Conservation (phyloP, 2,888 invertebrate genomes). For the Sussaba pulchella region DNA sequence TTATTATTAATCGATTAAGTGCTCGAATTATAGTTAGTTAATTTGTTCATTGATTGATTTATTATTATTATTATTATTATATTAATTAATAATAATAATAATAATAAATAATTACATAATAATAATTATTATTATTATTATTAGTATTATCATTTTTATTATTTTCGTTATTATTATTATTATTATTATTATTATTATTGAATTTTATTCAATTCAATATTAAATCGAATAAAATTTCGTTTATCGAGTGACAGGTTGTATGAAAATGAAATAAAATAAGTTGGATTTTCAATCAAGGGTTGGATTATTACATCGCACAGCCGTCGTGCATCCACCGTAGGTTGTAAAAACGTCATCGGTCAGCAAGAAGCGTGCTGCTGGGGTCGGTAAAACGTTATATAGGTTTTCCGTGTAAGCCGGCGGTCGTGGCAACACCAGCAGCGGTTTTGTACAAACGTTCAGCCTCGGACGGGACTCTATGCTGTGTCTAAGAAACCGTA, state of each 20-base stretch:
- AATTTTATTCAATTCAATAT: background rate
- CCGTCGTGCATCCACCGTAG: conserved; percentile 11
- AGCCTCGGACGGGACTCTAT: conserved; percentile 18
- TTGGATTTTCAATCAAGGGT: background rate
- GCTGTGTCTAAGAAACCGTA: conserved; percentile 60
- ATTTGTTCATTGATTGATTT: too few relatives aligned
- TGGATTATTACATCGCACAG: conserved; percentile 4
- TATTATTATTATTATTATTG: too few relatives aligned
- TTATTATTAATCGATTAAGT: too few relatives aligned
- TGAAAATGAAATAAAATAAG: conserved; percentile 10
- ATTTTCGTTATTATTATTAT: too few relatives aligned
- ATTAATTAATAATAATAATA: too few relatives aligned
- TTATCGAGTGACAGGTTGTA: conserved; percentile 9
- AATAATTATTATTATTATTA: too few relatives aligned
- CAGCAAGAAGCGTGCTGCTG: conserved; percentile 28
- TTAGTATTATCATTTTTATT: too few relatives aligned
- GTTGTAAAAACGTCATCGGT: conserved; percentile 57
- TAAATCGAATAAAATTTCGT: background rate
- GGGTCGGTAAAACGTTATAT: too few relatives aligned
- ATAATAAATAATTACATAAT: too few relatives aligned
- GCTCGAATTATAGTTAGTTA: too few relatives aligned
- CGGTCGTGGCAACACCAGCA: conserved; percentile 13
- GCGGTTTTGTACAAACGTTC: background rate
- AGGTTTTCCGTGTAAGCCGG: background rate
- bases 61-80: too few relatives aligned